phyloP scores from a whole-genome alignment of 2,888 invertebrate species.

The Dione juno region DNA sequence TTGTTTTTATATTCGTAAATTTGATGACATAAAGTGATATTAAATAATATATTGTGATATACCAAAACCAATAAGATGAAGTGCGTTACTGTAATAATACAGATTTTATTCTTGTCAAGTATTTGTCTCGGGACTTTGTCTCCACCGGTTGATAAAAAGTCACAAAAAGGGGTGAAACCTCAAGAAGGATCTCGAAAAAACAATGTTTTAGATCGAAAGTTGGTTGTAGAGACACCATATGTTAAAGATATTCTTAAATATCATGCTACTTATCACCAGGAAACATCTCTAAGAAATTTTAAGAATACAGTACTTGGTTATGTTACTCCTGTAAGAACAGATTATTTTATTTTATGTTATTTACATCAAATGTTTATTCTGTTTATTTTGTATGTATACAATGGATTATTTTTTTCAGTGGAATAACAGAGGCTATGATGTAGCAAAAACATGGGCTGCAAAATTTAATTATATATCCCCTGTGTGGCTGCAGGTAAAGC shows the following conservation, averaged over 20 bases:
- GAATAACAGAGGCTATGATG: conserved; percentile 97
- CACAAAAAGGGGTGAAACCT: conserved; percentile 74
- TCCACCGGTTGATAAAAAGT: conserved; percentile 75
- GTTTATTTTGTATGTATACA: conserved; percentile 25
- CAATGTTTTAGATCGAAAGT: conserved; percentile 87
- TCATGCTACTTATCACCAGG: conserved; percentile 88
- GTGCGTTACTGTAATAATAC: conserved; percentile 63
- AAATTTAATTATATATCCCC: conserved; percentile 97
- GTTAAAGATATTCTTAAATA: conserved; percentile 90
- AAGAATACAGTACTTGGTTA: conserved; percentile 92
- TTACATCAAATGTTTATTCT: conserved; percentile 24
- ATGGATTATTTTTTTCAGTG: conserved; percentile 85
- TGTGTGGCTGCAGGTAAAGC: conserved; percentile 95
- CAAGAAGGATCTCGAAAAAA: conserved; percentile 84
- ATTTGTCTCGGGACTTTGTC: conserved; percentile 75
- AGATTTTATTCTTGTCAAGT: conserved; percentile 65
- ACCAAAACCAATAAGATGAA: conserved; percentile 56
- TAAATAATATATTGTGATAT: neutral
- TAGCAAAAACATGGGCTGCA: conserved; percentile 93
- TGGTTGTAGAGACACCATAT: conserved; percentile 87
- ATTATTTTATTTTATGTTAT: neutral
- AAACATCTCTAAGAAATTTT: conserved; percentile 86
- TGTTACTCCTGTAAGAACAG: conserved; percentile 89
- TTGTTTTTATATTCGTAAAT: conserved; percentile 24
- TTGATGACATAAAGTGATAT: neutral